phyloP scores from a whole-genome alignment of 1,140 invertebrate species.

The Trigoniulus corallinus region DNA sequence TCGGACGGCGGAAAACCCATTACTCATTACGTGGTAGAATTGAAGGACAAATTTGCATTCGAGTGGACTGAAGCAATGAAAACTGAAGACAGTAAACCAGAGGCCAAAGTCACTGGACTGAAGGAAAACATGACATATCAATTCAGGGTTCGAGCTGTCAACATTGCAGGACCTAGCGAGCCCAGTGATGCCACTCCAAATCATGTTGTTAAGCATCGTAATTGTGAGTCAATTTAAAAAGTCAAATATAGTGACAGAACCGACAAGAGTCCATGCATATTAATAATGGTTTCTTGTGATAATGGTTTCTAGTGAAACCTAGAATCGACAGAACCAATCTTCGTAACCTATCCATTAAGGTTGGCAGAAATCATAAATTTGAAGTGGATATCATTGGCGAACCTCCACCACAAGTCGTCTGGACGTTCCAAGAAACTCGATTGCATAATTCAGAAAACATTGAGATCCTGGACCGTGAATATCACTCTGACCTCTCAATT shows the following conservation, averaged over 20 bases:
- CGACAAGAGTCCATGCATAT: neutral
- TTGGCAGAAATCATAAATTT: conserved; percentile 80
- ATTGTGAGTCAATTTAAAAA: conserved; percentile 48
- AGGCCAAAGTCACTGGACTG: conserved; percentile 64
- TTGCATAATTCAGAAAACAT: conserved; percentile 66
- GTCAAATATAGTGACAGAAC: too few relatives aligned
- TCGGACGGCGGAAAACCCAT: conserved; percentile 90
- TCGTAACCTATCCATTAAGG: conserved; percentile 68
- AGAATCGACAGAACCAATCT: conserved; percentile 80
- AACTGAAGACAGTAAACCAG: conserved; percentile 54
- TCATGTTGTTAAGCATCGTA: conserved; percentile 81
- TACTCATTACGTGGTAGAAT: conserved; percentile 83
- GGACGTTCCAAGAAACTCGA: conserved; percentile 63
- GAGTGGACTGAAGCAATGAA: conserved; percentile 77
- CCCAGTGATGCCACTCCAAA: conserved; percentile 84
- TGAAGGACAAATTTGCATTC: conserved; percentile 71
- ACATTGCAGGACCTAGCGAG: conserved; percentile 71
- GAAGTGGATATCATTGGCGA: conserved; percentile 78
- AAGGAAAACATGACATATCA: conserved; percentile 89
- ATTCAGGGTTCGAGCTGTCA: conserved; percentile 78
- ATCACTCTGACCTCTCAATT: conserved; percentile 79
- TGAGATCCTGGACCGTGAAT: conserved; percentile 74
- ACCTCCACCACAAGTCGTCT: conserved; percentile 65
- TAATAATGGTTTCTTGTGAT: neutral
- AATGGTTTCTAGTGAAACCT: conserved; percentile 52